These are phyloP conservation scores for Halocaridina rubra DNA, from an alignment of 2,888 invertebrate genomes.

Conservation along the genomic window DNA sequence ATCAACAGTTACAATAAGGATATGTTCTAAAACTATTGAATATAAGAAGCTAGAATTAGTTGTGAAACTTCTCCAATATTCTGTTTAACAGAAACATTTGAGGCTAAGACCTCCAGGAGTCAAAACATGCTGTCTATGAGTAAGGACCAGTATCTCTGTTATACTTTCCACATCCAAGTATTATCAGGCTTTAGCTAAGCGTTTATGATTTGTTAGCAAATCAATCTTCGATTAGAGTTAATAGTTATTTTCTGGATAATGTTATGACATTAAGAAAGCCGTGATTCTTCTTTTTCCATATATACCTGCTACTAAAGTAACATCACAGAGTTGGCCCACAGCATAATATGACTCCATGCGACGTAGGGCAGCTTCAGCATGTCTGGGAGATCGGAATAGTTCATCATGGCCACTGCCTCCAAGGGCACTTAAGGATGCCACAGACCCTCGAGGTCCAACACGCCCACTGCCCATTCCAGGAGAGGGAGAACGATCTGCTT, in stretches of 20 bases:
- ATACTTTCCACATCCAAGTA: no score
- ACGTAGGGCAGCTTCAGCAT: conserved; percentile 51
- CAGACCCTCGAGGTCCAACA: conserved; percentile 23
- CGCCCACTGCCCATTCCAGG: conserved; percentile 24
- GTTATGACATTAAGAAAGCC: no score
- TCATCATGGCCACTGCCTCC: conserved; percentile 48
- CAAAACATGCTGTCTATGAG: no score
- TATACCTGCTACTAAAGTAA: conserved; percentile 59
- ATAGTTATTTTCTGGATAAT: no score
- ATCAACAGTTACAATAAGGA: neutral
- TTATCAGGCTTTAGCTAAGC: no score
- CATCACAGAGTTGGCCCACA: conserved; percentile 61
- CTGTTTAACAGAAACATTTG: no score
- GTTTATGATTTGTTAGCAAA: no score
- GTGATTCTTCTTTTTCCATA: neutral
- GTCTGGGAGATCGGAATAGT: conserved; percentile 53
- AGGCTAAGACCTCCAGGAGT: no score
- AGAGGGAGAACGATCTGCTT: conserved; percentile 36
- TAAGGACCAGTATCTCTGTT: no score
- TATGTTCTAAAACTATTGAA: neutral
- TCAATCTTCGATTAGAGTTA: no score
- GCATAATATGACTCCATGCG: conserved; percentile 57
- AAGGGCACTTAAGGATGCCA: conserved; percentile 20
- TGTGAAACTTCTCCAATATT: no score
- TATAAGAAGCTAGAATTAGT: no score